Conservation (phyloP, 2,113 vertebrate genomes). For the Telmatochromis brichardi region DNA sequence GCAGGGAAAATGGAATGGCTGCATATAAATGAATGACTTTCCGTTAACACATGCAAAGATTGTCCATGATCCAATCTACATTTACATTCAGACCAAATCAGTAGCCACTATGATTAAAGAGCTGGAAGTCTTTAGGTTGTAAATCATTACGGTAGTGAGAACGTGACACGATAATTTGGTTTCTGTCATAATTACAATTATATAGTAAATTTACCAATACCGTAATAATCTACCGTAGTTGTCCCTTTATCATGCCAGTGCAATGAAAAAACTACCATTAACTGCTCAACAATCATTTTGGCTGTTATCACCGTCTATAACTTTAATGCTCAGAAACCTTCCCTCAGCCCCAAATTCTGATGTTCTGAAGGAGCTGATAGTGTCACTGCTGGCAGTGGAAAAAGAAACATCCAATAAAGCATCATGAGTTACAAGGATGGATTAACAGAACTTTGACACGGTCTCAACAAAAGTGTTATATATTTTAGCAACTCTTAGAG, state of each 20-base stretch:
- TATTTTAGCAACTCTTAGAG: neutral
- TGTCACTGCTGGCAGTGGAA: neutral
- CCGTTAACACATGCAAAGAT: neutral
- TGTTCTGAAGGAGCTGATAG: neutral
- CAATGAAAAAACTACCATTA: neutral
- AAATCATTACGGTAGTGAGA: neutral
- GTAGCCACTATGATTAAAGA: neutral
- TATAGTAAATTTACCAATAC: neutral
- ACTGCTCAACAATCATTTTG: neutral
- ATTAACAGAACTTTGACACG: neutral
- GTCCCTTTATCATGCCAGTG: neutral
- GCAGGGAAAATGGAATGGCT: neutral
- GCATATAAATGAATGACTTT: neutral
- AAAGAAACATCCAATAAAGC: neutral
- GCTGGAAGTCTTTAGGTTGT: neutral
- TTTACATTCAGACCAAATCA: neutral
- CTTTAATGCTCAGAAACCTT: neutral
- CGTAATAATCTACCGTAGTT: neutral
- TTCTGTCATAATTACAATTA: neutral
- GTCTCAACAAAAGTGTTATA: neutral
- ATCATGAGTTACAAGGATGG: neutral
- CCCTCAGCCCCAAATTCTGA: neutral
- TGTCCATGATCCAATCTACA: neutral
- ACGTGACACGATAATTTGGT: neutral
- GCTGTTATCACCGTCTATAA: neutral